phyloP scores from a whole-genome alignment of 2,797 vertebrate species.

The Erethizon dorsatum region DNA sequence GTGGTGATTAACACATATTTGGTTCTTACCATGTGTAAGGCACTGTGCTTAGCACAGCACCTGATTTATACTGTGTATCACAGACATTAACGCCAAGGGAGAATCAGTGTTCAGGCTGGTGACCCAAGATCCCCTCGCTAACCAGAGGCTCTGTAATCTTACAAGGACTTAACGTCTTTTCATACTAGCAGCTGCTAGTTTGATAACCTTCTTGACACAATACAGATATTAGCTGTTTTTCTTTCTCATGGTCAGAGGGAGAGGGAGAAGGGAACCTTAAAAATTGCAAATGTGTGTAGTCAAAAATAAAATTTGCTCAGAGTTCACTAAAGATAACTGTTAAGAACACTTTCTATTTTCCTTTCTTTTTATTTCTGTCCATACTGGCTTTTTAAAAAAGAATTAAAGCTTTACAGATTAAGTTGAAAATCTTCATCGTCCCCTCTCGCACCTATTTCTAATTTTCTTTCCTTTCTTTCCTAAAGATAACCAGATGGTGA shows the following conservation, averaged over 20 bases:
- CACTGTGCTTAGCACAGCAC: background rate
- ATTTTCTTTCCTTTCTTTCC: background rate
- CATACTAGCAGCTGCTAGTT: background rate
- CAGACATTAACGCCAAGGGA: background rate
- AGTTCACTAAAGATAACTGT: background rate
- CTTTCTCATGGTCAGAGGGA: background rate
- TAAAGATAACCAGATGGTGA: background rate
- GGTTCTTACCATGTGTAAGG: background rate
- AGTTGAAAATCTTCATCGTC: background rate
- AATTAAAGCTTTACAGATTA: background rate
- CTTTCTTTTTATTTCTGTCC: background rate
- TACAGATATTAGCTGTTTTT: background rate
- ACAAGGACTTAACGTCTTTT: background rate
- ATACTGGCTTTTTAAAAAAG: background rate
- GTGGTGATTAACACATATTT: too few species aligned
- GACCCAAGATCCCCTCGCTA: background rate
- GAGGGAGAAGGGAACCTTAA: background rate
- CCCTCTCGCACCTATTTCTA: background rate
- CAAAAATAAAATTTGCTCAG: background rate
- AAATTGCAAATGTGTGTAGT: conserved; percentile 3
- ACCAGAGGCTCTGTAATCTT: background rate
- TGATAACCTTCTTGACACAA: background rate
- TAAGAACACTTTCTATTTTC: background rate
- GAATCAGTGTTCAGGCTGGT: too few species aligned
- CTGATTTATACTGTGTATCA: background rate